These are phyloP conservation scores for Ia io DNA, from an alignment of 2,113 vertebrate species.

Conservation along the genomic window DNA sequence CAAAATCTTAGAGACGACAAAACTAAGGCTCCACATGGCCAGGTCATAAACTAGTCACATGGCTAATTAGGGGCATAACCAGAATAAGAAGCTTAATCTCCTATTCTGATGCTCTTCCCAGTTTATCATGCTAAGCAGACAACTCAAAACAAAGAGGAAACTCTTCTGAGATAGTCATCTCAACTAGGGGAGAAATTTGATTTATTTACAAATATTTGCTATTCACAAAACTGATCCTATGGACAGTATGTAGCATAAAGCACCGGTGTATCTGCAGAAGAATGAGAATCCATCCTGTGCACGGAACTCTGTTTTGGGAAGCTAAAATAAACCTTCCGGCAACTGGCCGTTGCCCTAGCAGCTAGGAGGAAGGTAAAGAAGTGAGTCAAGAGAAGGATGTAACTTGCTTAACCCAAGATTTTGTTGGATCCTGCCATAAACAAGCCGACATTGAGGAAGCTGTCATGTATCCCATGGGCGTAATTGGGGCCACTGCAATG, in stretches of 20 bases:
- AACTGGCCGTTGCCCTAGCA: not conserved
- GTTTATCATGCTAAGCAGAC: not conserved
- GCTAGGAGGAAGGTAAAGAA: not conserved
- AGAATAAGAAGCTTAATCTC: not conserved
- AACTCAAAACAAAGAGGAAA: conserved; percentile 10
- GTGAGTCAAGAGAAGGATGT: not conserved
- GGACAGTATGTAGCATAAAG: not conserved
- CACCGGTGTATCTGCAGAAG: not conserved
- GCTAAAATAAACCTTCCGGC: not conserved
- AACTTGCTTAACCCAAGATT: conserved; percentile 28
- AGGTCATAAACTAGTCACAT: not conserved
- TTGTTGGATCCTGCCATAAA: not conserved
- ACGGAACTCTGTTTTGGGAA: not conserved
- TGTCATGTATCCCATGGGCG: not conserved
- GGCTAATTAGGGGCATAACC: not conserved
- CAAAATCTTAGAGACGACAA: not conserved
- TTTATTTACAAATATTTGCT: not conserved
- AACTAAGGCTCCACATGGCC: not conserved
- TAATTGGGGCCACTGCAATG: not conserved
- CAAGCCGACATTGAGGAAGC: not conserved
- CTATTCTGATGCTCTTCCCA: not conserved
- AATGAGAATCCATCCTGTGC: not conserved
- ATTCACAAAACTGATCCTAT: not conserved
- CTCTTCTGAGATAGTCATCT: not conserved
- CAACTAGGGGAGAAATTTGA: not conserved